phyloP scores from a whole-genome alignment of 2,888 invertebrate genomes.

The Rhingia campestris region DNA sequence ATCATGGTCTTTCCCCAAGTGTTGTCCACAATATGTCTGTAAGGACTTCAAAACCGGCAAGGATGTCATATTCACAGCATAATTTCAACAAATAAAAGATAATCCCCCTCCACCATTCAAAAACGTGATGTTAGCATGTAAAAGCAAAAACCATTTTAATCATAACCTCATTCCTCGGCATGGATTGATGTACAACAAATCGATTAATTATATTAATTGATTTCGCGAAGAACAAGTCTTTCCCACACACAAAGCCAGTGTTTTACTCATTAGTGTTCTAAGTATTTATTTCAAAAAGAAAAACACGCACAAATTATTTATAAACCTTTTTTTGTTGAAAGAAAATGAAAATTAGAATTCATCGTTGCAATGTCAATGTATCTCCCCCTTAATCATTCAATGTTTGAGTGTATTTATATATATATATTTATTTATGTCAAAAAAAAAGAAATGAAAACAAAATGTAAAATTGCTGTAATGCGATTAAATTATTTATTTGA shows the following conservation, averaged over 20 bases:
- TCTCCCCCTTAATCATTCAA: conserved; percentile 45
- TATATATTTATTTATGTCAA: conserved; percentile 50
- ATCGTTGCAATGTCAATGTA: conserved; percentile 52
- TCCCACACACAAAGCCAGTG: conserved; percentile 28
- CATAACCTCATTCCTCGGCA: conserved; percentile 42
- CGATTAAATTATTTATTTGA: conserved; percentile 58
- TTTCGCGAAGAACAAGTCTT: conserved; percentile 26
- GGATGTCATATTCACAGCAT: conserved; percentile 79
- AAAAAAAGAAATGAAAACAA: conserved; percentile 8
- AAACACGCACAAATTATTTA: conserved; percentile 47
- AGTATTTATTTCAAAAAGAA: conserved; percentile 64
- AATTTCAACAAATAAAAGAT: conserved; percentile 52
- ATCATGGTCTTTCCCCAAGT: conserved; percentile 81
- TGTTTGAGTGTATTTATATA: conserved; percentile 59
- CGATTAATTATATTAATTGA: conserved; percentile 51
- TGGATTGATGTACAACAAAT: conserved; percentile 48
- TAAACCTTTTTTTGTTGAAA: conserved; percentile 28
- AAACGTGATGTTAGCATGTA: conserved; percentile 65
- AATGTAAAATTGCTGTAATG: conserved; percentile 50
- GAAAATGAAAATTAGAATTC: conserved; percentile 10
- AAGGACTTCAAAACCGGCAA: conserved; percentile 81
- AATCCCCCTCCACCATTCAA: conserved; percentile 6
- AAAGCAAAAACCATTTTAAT: conserved; percentile 21
- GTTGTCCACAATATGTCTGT: conserved; percentile 81
- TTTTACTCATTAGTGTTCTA: conserved; percentile 62